Conservation (phyloP, 2,888 invertebrate species). For the Timema cristinae region DNA sequence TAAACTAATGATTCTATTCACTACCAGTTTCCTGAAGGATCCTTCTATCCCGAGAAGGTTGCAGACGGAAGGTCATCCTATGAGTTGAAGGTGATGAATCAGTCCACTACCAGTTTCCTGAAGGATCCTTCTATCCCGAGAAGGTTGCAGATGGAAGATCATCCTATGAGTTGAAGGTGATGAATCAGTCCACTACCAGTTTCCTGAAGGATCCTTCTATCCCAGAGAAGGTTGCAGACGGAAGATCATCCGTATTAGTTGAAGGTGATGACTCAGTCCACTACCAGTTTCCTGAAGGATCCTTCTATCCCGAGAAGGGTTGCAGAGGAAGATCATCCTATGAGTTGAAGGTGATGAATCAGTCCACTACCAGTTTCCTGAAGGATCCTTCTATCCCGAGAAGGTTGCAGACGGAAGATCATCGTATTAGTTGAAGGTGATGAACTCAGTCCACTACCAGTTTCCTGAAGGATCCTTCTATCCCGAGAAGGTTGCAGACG, state of each 20-base stretch:
- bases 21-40: no score
- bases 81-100: no score
- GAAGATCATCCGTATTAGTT: neutral
- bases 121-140: no score
- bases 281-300: conserved; percentile 40
- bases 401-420: no score
- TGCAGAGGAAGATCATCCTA: no score
- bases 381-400: conserved; percentile 42
- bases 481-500: conserved; percentile 39
- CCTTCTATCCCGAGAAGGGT: conserved; percentile 40
- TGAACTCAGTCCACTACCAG: conserved; percentile 39
- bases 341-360: conserved; percentile 10
- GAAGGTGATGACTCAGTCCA: conserved; percentile 35
- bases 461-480: conserved; percentile 41
- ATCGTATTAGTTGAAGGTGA: neutral
- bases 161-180: neutral
- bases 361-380: conserved; percentile 41
- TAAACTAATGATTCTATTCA: no score
- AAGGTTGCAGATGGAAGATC: no score
- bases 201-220: conserved; percentile 41
- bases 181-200: conserved; percentile 39
- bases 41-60: no score
- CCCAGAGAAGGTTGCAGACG: conserved; percentile 37
- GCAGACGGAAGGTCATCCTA: no score
- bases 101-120: no score